These are phyloP conservation scores for Sinocyclocheilus maitianheensis DNA, from an alignment of 2,113 vertebrate species.

Conservation along the genomic window DNA sequence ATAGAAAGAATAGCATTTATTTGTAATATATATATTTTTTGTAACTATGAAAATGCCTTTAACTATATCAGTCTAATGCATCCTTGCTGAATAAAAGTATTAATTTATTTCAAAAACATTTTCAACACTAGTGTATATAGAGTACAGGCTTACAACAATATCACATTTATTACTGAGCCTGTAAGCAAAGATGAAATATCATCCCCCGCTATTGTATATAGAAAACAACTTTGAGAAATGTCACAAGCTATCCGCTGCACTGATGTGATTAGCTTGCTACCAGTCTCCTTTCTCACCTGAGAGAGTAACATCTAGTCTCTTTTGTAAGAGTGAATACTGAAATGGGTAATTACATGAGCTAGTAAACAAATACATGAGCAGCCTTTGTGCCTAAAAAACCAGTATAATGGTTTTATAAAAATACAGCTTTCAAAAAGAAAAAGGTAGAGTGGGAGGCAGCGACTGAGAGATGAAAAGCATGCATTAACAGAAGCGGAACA, in stretches of 20 bases:
- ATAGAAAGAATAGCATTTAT: too few relatives aligned
- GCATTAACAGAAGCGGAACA: constrained; percentile 23
- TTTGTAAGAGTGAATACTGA: constrained; percentile 64
- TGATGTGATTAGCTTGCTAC: constrained; percentile 15
- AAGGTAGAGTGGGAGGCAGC: not conserved
- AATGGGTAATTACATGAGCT: constrained; percentile 63
- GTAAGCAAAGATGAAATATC: constrained; percentile 51
- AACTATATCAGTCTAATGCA: not conserved
- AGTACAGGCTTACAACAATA: not conserved
- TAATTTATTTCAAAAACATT: not conserved
- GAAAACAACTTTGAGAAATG: constrained; percentile 23
- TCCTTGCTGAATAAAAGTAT: not conserved
- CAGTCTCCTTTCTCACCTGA: constrained; percentile 47
- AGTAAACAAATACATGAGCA: constrained; percentile 59
- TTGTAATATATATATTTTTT: too few relatives aligned
- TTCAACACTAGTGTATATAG: not conserved
- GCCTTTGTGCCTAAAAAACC: constrained; percentile 48
- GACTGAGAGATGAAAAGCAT: constrained; percentile 16
- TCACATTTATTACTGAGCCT: constrained; percentile 47
- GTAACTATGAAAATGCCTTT: not conserved
- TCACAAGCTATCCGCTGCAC: not conserved
- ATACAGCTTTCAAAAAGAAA: constrained; percentile 36
- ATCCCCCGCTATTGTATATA: not conserved
- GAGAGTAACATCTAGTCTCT: constrained; percentile 41
- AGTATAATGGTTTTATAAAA: constrained; percentile 46